Evolutionary conservation across 2,888 invertebrate genomes (phyloP).

Genomic region (Diloba caeruleocephala): DNA sequence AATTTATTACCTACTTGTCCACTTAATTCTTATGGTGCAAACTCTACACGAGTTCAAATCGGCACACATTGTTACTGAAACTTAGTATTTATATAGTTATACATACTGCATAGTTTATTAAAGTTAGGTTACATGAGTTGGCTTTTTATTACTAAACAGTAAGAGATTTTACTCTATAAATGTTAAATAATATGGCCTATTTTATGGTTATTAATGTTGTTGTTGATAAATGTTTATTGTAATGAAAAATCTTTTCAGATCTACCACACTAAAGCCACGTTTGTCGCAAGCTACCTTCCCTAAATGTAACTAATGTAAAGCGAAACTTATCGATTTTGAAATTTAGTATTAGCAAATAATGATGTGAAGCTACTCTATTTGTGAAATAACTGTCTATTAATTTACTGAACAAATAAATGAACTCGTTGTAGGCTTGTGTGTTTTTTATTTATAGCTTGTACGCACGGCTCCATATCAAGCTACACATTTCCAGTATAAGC

Average conservation of each 20-base stretch:
- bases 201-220: not conserved
- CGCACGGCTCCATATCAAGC: too few species aligned
- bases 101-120: too few species aligned
- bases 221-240: not conserved
- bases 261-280: conserved; percentile 12
- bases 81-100: too few species aligned
- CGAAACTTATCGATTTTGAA: conserved; percentile 26
- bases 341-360: conserved; percentile 13
- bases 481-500: too few species aligned
- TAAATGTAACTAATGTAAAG: conserved; percentile 9
- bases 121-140: too few species aligned
- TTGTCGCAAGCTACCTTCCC: conserved; percentile 29
- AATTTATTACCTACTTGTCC: not conserved
- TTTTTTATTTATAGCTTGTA: conserved; percentile 1
- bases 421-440: conserved; percentile 12
- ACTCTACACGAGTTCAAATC: conserved; percentile 4
- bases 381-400: conserved; percentile 15
- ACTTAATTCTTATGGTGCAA: conserved; percentile 5
- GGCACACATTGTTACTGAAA: conserved; percentile 5
- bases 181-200: too few species aligned
- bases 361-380: conserved; percentile 13
- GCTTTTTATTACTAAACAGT: too few species aligned
- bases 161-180: too few species aligned
- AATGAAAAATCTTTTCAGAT: conserved; percentile 7
- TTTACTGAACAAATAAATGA: conserved; percentile 7